A percentile compares a stretch with the other conserved stretches of the same genome.
phyloP scores from a whole-genome alignment of 1,140 invertebrate species.

The Coptotermes formosanus region DNA sequence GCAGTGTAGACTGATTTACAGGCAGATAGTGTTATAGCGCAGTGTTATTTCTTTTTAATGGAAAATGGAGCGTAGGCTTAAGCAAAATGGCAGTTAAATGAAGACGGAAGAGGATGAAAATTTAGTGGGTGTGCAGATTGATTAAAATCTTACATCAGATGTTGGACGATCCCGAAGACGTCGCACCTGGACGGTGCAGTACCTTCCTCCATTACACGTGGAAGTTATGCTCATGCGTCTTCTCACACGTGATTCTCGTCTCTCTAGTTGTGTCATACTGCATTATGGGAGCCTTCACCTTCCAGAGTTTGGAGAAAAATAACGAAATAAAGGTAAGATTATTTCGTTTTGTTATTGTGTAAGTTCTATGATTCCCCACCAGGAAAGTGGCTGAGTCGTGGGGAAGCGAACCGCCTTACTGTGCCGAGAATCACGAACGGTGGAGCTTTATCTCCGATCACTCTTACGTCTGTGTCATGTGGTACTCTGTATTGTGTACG shows the following conservation, averaged over 20 bases:
- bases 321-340: conserved; percentile 69
- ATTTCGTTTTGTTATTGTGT: too few species aligned
- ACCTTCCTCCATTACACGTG: conserved; percentile 60
- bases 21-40: not conserved
- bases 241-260: conserved; percentile 84
- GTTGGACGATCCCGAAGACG: conserved; percentile 11
- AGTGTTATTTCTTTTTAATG: not conserved
- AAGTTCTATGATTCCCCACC: too few species aligned
- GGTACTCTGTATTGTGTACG: too few species aligned
- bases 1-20: not conserved
- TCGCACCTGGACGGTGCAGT: conserved; percentile 45
- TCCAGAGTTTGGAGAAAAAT: conserved; percentile 72
- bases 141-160: not conserved
- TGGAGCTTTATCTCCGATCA: too few species aligned
- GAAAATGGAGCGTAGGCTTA: not conserved
- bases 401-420: too few species aligned
- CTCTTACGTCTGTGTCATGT: too few species aligned
- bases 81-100: not conserved
- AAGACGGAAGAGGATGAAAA: not conserved
- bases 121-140: not conserved
- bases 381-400: too few species aligned
- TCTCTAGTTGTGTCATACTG: conserved; percentile 86
- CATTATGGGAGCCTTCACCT: conserved; percentile 81
- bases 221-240: conserved; percentile 80
- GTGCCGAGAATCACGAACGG: too few species aligned